Evolutionary conservation across 2,888 invertebrate species (phyloP), one percentile per base, ranked within the genome.

Genomic region (Adelphocoris suturalis): DNA sequence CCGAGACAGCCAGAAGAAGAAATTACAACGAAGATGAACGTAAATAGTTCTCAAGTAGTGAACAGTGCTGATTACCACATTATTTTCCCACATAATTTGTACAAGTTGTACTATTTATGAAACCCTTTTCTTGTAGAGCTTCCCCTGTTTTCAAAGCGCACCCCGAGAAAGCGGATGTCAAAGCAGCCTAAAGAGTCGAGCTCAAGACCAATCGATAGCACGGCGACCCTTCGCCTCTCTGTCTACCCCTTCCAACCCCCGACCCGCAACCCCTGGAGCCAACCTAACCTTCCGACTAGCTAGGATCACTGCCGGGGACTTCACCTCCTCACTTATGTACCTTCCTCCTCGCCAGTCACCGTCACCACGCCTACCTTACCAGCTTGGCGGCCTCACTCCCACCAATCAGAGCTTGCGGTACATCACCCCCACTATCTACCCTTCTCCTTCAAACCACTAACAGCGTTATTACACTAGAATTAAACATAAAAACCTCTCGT

Each of bases 311-410:
- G 68, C 68, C 23, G 68, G 68, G 68, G 23, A 68, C 68, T 68
- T 68, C 23, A 68, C 68, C 68, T 68, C 68, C 68, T 68, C 68
- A 68, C 68, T 68, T 68, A 68, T 68, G 68, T 68, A 68, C 68
- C 68, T 68, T 23, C 68, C 37, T 37, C 37, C 37, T 57, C 57
- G 0, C 57, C 37, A 37, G 37, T 37, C 37, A 37, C 27, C 68
- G 68, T 47, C 78, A 80, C 78, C 78, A 80, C 78, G 78, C 78
- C 78, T 80, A 80, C 78, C 78, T 80, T 80, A 80, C 78, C 78
- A 80, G 78, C 78, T 80, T 80, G 78, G 47, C 78, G 46, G 78
- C 78, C 47, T 37, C 78, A 16, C 78, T 46, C 37, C 78, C 78
- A 80, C 78, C 78, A 80, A 80, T 80, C 78, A 80, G 78, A 80